A percentile compares a stretch with the other conserved stretches of the same genome.
Conservation (phyloP, 2,113 vertebrate genomes). For the Engystomops pustulosus region DNA sequence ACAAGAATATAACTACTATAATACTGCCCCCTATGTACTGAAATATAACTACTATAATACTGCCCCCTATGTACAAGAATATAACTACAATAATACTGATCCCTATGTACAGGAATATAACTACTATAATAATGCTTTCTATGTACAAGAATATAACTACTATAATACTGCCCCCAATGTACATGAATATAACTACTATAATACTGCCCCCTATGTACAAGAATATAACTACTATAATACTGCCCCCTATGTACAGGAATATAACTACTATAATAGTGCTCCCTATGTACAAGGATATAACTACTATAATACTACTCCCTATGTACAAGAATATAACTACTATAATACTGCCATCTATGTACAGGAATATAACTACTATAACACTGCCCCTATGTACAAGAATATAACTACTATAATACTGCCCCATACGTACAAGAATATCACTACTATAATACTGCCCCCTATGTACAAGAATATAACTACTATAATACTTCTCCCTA, state of each 20-base stretch:
- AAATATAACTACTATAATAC: too few relatives aligned
- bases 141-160: constrained; percentile 16
- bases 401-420: neutral
- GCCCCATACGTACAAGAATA: neutral
- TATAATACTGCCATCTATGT: neutral
- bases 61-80: neutral
- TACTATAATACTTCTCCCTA: neutral
- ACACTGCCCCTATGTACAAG: neutral
- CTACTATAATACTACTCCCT: constrained; percentile 13
- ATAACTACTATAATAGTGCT: constrained; percentile 8
- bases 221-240: constrained; percentile 17
- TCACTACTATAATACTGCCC: neutral
- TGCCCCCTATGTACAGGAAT: neutral
- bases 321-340: constrained; percentile 11
- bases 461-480: neutral
- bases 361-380: constrained; percentile 7
- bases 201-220: constrained; percentile 7
- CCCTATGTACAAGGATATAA: constrained; percentile 14
- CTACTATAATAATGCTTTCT: constrained; percentile 3
- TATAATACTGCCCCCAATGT: neutral
- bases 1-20: neutral
- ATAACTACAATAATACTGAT: neutral
- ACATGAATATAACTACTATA: constrained; percentile 13
- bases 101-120: constrained; percentile 3
- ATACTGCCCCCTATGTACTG: too few relatives aligned